phyloP scores from a whole-genome alignment of 2,888 invertebrate species.

The Synergus laeviventris region DNA sequence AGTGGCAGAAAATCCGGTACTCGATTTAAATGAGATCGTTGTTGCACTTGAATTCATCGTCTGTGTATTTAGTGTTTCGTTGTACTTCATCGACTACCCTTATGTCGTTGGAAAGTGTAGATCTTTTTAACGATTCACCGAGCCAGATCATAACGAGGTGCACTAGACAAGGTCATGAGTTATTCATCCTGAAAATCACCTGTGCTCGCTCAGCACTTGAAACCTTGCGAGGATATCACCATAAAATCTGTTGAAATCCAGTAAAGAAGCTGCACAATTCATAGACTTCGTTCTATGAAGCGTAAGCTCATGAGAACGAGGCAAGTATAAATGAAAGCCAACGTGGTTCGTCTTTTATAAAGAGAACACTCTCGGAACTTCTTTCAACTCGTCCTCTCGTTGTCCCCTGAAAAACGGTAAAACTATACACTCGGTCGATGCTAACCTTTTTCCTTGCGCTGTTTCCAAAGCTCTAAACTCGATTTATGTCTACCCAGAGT shows the following conservation, averaged over 20 bases:
- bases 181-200: conserved; percentile 57
- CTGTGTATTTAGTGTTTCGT: conserved; percentile 32
- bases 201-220: conserved; percentile 49
- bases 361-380: conserved; percentile 12
- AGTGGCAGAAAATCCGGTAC: conserved; percentile 28
- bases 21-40: conserved; percentile 15
- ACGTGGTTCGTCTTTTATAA: not conserved
- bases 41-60: conserved; percentile 34
- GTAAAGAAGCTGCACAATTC: conserved; percentile 58
- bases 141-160: no score
- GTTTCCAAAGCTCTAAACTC: conserved; percentile 30
- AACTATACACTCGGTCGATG: conserved; percentile 28
- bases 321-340: conserved; percentile 20
- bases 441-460: conserved; percentile 14
- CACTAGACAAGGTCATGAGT: conserved; percentile 49
- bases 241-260: conserved; percentile 58
- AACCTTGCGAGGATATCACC: conserved; percentile 49
- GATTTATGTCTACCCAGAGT: conserved; percentile 32
- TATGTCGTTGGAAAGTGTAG: conserved; percentile 13
- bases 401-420: conserved; percentile 17
- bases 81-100: conserved; percentile 8
- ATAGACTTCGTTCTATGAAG: conserved; percentile 43
- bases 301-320: conserved; percentile 2
- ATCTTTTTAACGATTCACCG: not conserved
- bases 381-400: not conserved